These are phyloP conservation scores for Agriotes lineatus DNA, from an alignment of 2,888 invertebrate species.

Conservation along the genomic window DNA sequence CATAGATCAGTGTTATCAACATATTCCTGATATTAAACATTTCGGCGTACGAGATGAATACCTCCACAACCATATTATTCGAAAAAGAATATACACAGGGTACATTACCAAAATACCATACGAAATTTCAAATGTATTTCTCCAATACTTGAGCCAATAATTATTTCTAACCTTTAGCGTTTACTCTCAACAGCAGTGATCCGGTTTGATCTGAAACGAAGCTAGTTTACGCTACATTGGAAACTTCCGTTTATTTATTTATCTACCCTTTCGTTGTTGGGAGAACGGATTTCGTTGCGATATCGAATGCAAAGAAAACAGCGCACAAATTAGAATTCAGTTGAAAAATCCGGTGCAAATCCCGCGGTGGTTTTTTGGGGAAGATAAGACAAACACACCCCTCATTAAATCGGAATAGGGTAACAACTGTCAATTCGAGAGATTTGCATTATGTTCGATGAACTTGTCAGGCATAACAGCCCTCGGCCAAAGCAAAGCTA, in stretches of 20 bases:
- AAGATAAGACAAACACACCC: not conserved
- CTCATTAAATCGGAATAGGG: constrained; percentile 5
- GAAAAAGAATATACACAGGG: too few species aligned
- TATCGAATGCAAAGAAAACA: not conserved
- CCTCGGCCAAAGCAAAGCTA: constrained; percentile 10
- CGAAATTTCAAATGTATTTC: too few species aligned
- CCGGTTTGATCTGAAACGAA: not conserved
- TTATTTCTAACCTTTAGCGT: too few species aligned
- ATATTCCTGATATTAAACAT: too few species aligned
- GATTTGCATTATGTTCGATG: constrained; percentile 14
- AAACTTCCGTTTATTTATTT: not conserved
- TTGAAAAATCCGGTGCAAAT: not conserved
- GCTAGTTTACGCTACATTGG: not conserved
- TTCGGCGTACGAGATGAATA: too few species aligned
- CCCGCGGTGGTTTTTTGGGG: not conserved
- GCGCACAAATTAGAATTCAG: not conserved
- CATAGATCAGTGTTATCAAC: too few species aligned
- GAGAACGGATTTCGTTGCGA: not conserved
- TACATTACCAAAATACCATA: too few species aligned
- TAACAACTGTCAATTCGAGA: constrained; percentile 15
- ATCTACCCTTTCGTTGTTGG: not conserved
- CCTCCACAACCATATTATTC: too few species aligned
- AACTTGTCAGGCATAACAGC: constrained; percentile 16
- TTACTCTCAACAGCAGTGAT: not conserved
- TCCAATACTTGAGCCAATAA: too few species aligned